Percentiles rank a stretch among this genome's conserved stretches.
phyloP scores from a whole-genome alignment of 2,888 invertebrate genomes.

The Polietes domitor region DNA sequence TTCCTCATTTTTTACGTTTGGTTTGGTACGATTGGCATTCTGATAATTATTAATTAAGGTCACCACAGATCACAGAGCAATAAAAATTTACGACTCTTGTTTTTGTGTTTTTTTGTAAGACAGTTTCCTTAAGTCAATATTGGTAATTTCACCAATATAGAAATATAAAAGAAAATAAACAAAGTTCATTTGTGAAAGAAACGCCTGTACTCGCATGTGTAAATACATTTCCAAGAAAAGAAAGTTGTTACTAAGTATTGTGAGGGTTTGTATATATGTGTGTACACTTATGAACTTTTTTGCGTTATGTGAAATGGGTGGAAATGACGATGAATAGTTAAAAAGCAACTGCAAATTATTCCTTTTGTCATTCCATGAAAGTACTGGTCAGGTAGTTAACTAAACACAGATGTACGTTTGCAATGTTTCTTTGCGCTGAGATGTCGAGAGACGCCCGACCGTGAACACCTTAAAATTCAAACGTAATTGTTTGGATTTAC shows the following conservation, averaged over 20 bases:
- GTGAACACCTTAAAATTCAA: too few species aligned
- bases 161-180: conserved; percentile 34
- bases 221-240: conserved; percentile 41
- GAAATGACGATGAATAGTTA: background rate
- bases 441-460: too few species aligned
- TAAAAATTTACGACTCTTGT: conserved; percentile 12
- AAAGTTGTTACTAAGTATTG: conserved; percentile 38
- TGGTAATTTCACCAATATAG: conserved; percentile 49
- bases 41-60: conserved; percentile 63
- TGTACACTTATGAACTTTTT: background rate
- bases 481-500: too few species aligned
- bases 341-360: background rate
- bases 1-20: conserved; percentile 35
- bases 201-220: background rate
- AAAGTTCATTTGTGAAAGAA: conserved; percentile 30
- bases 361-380: background rate
- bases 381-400: background rate
- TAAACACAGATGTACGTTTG: too few species aligned
- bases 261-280: background rate
- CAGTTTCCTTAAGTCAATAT: conserved; percentile 40
- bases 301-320: background rate
- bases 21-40: background rate
- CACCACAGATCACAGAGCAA: conserved; percentile 39
- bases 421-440: too few species aligned
- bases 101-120: background rate